Base-by-base conservation (phyloP, 1,140 invertebrate species). In the Lysiphlebus fabarum region DNA sequence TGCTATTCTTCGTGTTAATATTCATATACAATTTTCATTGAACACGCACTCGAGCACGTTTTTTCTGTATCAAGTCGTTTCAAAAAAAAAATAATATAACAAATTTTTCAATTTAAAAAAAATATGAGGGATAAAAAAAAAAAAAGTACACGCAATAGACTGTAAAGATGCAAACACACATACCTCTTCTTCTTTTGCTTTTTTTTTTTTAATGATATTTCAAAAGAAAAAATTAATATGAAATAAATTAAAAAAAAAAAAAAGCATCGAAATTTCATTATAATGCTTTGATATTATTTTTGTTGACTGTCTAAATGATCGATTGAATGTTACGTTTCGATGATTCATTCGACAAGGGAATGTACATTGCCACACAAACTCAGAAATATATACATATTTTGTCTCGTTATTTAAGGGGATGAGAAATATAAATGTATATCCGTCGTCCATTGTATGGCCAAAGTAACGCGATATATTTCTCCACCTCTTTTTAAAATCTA, bases 401-500 rank as follows among this genome's bases (percentile, higher is more conserved):
- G 49, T 51, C 49, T 51, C 49, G 34, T n/a, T 17, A 7, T 44
- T n/a, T n/a, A n/a, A 36, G 49, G 43, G 43, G 47, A 41, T 43
- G 53, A 40, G 42, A 54, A 54, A 56, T 59, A 45, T 53, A 45
- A 50, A 49, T 26, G 17, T 26, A 26, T 26, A 26, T 26, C 36
- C 14, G 62, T 67, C 56, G 56, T 61, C 62, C 63, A 74, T 73
- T 75, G 71, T 75, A 68, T 37, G 69, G 69, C 65, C 61, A 66
- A 74, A 76, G 72, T 73, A 72, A 78, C 69, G 70, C 68, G 70
- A 74, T 75, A 75, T 69, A 67, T 64, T 65, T 66, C 66, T 67
- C 54, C 49, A 26, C 17, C 17, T 26, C 17, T 26, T 26, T 26
- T 26, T 26, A 2, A 2, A 1, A 26, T 4, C 53, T 14, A 44